A percentile compares a stretch with the other conserved stretches of the same genome.
phyloP scores from a whole-genome alignment of 2,113 vertebrate species.

The Manacus vitellinus region DNA sequence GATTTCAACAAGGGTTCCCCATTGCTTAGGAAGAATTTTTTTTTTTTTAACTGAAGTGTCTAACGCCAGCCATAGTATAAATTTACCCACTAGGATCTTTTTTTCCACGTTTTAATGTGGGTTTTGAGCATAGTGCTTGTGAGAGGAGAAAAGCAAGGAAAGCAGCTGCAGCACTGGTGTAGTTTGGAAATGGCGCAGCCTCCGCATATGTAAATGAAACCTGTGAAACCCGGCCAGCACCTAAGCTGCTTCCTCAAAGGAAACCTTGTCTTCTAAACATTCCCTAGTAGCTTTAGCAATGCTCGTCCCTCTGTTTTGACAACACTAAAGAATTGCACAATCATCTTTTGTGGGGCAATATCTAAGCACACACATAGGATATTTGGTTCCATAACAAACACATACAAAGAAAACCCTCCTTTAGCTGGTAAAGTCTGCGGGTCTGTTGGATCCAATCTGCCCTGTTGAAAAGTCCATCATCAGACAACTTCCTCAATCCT shows the following conservation, averaged over 20 bases:
- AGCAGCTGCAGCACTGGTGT: not conserved
- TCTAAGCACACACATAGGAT: not conserved
- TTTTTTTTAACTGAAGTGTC: not conserved
- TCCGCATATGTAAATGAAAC: not conserved
- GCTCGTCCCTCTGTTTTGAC: conserved; percentile 30
- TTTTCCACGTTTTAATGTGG: not conserved
- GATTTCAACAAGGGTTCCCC: not conserved
- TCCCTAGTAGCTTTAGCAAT: conserved; percentile 20
- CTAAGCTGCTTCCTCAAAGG: conserved; percentile 33
- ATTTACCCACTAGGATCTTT: not conserved
- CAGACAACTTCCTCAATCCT: not conserved
- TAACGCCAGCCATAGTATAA: not conserved
- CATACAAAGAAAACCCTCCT: not conserved
- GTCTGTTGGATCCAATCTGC: not conserved
- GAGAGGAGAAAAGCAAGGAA: not conserved
- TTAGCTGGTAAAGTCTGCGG: not conserved
- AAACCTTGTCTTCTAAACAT: conserved; percentile 18
- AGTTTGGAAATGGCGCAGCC: not conserved
- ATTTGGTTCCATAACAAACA: conserved; percentile 49
- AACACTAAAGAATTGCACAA: conserved; percentile 48
- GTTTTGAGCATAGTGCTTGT: not conserved
- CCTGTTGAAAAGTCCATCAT: not conserved
- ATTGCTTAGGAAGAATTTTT: not conserved
- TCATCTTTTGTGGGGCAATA: not conserved
- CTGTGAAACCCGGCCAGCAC: conserved; percentile 18